These are phyloP conservation scores for Linepithema humile DNA, from an alignment of 1,140 invertebrate genomes.

Conservation along the genomic window DNA sequence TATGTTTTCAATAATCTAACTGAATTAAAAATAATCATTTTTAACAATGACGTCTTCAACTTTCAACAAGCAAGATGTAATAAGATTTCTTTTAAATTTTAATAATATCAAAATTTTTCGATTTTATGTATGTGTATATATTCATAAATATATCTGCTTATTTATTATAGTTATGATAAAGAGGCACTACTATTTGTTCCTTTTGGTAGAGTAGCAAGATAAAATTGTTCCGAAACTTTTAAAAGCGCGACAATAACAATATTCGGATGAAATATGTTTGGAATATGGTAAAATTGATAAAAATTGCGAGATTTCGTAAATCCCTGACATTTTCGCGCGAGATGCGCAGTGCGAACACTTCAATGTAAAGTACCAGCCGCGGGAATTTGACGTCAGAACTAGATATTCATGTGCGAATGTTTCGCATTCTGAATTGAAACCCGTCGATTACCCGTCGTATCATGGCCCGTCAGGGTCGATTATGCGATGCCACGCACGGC, in stretches of 20 bases:
- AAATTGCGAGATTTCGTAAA: not conserved
- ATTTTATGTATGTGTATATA: conserved; percentile 32
- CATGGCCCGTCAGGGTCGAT: conserved; percentile 28
- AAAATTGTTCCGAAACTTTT: not conserved
- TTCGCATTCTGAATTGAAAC: conserved; percentile 47
- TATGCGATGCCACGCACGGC: conserved; percentile 63
- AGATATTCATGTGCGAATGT: conserved; percentile 37
- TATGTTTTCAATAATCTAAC: not conserved
- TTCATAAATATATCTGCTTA: not conserved
- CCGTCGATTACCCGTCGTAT: conserved; percentile 35
- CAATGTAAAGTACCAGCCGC: not conserved
- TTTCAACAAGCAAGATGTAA: no score
- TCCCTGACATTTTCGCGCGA: not conserved
- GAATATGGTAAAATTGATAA: no score
- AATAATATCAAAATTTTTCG: not conserved
- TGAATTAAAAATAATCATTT: no score
- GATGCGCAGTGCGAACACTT: not conserved
- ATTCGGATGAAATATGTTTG: no score
- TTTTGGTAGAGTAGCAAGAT: not conserved
- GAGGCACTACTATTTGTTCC: not conserved
- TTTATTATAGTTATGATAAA: not conserved
- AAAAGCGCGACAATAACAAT: not conserved
- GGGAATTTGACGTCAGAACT: conserved; percentile 5
- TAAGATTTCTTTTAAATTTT: not conserved
- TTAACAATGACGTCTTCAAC: no score